Evolutionary conservation across 2,113 vertebrate genomes (phyloP), one percentile per base, ranked within the genome.

Genomic region (Sigmodon hispidus): DNA sequence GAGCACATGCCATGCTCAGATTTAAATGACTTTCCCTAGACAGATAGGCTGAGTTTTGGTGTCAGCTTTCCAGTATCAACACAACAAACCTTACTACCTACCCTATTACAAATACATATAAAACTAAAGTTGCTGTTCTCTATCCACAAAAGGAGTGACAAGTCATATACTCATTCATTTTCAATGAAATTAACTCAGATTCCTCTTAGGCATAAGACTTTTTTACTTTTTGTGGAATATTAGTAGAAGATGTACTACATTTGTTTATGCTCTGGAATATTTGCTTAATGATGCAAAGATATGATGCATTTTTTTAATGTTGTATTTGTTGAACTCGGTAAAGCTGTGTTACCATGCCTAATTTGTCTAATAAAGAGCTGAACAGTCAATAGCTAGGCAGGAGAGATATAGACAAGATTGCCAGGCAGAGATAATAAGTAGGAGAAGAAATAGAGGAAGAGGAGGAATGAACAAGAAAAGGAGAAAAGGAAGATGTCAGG

Each of bases 11-110:
- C 52, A 12, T 19, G 67, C 40, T 84, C 8, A 63, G 40, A n/a
- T 94, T 84, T 84, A 36, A 29, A 10, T 90, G 69, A 31, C 40
- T 87, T 29, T 70, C 5, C 12, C 19, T 57, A 69, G 34, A 85
- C 93, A 43, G 57, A 75, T 72, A 3, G 7, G 48, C 8, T 96
- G 70, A 34, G 19, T 95, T 93, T 94, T 40, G 72, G 29, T 52
- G 52, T 96, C 61, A 76, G 3, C 9, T 9, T 86, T 24, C 63
- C 5, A 83, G 77, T 29, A 86, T 24, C 19, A 80, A 63, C 7
- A 50, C 29, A 88, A 36, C 3, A 57, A 94, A 36, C 10, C 50
- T 80, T 65, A 24, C 9, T 34, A 70, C 50, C 3, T 52, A 43
- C 0, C 22, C n/a, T 0, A 19, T 52, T 55, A 75, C 48, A 93